Evolutionary conservation across 2,113 vertebrate species (phyloP).

Genomic region (Terrapene triunguis): DNA sequence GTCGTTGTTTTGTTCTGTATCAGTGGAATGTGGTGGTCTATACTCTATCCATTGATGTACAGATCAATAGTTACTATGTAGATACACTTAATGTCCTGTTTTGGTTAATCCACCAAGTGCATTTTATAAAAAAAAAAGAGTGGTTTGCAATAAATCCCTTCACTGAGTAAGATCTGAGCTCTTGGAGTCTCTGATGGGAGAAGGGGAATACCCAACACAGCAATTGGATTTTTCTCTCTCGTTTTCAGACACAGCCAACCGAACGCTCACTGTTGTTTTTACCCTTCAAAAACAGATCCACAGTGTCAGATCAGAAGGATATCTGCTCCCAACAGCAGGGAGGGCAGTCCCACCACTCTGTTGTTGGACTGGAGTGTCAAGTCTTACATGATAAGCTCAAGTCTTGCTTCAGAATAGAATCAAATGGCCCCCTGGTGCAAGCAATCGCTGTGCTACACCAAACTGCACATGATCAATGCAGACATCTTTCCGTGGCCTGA

Average conservation of each 20-base stretch:
- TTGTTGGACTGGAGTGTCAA: fast-evolving
- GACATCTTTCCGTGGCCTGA: not conserved
- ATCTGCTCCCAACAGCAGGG: not conserved
- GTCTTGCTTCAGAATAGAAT: not conserved
- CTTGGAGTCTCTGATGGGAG: fast-evolving
- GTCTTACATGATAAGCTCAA: not conserved
- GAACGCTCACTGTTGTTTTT: not conserved
- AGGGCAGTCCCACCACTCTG: not conserved
- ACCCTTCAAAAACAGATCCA: not conserved
- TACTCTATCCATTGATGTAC: not conserved
- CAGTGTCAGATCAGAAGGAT: not conserved
- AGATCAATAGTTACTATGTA: not conserved
- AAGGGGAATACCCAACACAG: not conserved
- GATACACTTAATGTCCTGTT: not conserved
- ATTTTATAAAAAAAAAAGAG: not conserved
- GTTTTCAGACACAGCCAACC: not conserved
- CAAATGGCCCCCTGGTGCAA: not conserved
- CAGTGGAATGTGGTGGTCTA: not conserved
- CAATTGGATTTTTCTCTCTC: fast-evolving
- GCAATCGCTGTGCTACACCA: not conserved
- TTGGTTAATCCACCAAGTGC: not conserved
- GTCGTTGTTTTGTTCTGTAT: not conserved
- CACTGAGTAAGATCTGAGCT: not conserved
- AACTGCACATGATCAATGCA: not conserved
- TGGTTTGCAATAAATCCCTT: not conserved